These are phyloP conservation scores for Helicoverpa assulta DNA, from an alignment of 2,888 invertebrate genomes.

Conservation along the genomic window DNA sequence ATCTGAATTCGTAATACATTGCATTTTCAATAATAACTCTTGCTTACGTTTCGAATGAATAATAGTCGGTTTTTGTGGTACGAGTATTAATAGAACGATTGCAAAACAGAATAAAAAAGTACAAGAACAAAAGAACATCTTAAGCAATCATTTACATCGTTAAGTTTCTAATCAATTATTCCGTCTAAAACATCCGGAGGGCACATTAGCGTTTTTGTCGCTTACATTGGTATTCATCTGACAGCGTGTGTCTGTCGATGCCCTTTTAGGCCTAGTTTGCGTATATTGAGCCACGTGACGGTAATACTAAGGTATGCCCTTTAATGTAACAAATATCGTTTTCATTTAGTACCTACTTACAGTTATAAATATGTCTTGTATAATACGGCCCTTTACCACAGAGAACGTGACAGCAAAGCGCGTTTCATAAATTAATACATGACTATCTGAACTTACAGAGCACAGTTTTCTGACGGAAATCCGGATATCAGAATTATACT, in stretches of 20 bases:
- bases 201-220: slow-evolving; percentile 47
- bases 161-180: slow-evolving; percentile 31
- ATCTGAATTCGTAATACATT: too few relatives aligned
- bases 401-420: too few relatives aligned
- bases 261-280: slow-evolving; percentile 53
- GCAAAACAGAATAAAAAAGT: slow-evolving; percentile 1
- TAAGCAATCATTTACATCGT: slow-evolving; percentile 9
- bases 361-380: not conserved
- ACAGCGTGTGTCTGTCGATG: slow-evolving; percentile 43
- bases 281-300: slow-evolving; percentile 48
- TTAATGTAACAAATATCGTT: slow-evolving; percentile 22
- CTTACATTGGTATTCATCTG: slow-evolving; percentile 60
- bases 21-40: too few relatives aligned
- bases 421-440: too few relatives aligned
- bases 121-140: slow-evolving; percentile 1
- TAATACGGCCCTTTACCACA: too few relatives aligned
- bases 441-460: too few relatives aligned
- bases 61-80: too few relatives aligned
- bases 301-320: slow-evolving; percentile 19
- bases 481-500: not conserved
- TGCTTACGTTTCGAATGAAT: too few relatives aligned
- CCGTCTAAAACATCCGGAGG: slow-evolving; percentile 27
- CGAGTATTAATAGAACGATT: too few relatives aligned
- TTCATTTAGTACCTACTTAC: slow-evolving; percentile 8
- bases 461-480: too few relatives aligned